These are phyloP conservation scores for Sakesphorus luctuosus DNA, from an alignment of 2,113 vertebrate species.

Conservation along the genomic window DNA sequence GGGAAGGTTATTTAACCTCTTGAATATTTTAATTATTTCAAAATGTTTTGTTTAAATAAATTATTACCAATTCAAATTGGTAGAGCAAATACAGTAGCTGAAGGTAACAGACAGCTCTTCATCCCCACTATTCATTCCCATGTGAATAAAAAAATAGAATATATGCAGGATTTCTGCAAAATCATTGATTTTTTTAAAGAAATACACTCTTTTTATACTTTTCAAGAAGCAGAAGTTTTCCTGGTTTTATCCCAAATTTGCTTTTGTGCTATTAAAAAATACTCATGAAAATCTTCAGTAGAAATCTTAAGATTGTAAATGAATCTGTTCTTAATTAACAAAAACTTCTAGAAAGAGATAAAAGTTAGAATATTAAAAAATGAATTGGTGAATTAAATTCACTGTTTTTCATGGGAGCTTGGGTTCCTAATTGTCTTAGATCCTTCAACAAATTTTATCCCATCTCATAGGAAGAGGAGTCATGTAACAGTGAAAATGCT, in stretches of 20 bases:
- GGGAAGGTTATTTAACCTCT: slow-evolving; percentile 34
- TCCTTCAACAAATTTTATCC: neutral
- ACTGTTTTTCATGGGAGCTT: neutral
- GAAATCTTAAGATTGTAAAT: neutral
- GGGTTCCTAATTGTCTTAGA: neutral
- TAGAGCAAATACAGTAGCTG: neutral
- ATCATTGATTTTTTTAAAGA: neutral
- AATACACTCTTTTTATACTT: neutral
- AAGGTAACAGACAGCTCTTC: neutral
- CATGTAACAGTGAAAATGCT: neutral
- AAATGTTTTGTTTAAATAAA: slow-evolving; percentile 35
- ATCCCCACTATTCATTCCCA: neutral
- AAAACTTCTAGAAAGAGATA: neutral
- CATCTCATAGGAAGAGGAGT: neutral
- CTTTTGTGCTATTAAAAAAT: neutral
- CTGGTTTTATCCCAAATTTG: neutral
- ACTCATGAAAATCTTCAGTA: neutral
- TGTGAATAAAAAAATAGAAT: neutral
- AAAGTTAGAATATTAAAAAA: neutral
- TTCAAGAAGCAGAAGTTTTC: neutral
- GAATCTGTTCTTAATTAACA: neutral
- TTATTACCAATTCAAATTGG: neutral
- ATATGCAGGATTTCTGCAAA: neutral
- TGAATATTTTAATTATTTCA: slow-evolving; percentile 36
- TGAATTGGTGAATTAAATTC: neutral